Conservation (phyloP, 2,888 invertebrate genomes). For the Plagodis dolabraria region DNA sequence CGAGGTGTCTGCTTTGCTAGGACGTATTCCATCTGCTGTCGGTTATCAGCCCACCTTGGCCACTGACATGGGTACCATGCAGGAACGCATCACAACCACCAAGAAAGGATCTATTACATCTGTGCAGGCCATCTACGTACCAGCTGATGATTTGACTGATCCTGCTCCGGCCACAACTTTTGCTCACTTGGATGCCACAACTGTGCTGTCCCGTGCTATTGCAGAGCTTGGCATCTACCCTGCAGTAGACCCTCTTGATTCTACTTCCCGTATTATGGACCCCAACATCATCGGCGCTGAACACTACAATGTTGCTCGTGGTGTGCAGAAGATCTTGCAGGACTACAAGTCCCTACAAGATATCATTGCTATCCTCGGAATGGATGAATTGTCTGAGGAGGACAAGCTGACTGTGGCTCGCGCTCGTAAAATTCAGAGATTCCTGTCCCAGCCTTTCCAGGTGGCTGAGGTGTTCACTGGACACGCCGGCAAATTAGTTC, state of each 20-base stretch:
- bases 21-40: conserved; percentile 98
- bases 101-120: conserved; percentile 98
- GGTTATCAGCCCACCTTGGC: conserved; percentile 98
- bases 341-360: conserved; percentile 91
- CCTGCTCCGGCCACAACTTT: conserved; percentile 98
- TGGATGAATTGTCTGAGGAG: conserved; percentile 97
- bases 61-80: conserved; percentile 99
- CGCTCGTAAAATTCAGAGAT: conserved; percentile 97
- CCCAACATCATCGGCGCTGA: conserved; percentile 95
- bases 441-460: conserved; percentile 96
- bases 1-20: conserved; percentile 95
- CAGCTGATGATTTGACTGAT: conserved; percentile 98
- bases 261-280: conserved; percentile 97
- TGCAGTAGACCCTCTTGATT: conserved; percentile 97
- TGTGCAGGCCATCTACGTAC: conserved; percentile 97
- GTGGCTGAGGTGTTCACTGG: conserved; percentile 98
- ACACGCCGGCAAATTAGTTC: conserved; percentile 95
- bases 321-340: conserved; percentile 96
- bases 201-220: conserved; percentile 96
- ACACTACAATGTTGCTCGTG: conserved; percentile 95
- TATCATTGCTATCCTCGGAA: conserved; percentile 96
- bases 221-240: conserved; percentile 97
- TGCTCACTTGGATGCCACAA: conserved; percentile 98
- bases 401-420: conserved; percentile 97
- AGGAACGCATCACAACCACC: conserved; percentile 98